Evolutionary conservation across 2,888 invertebrate genomes (phyloP).

Genomic region (Branchellion lobata): DNA sequence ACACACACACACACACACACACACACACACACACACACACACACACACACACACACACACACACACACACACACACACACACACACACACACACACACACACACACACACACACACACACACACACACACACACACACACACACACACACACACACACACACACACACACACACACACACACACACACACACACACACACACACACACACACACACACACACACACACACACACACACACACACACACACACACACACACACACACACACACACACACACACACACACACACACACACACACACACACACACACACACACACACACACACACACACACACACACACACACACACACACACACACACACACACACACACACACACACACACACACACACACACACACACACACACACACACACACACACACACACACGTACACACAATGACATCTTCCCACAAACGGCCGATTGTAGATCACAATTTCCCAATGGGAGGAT

Average conservation of each 20-base stretch:
- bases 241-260: slow-evolving; percentile 31
- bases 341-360: slow-evolving; percentile 22
- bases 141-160: slow-evolving; percentile 10
- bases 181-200: slow-evolving; percentile 30
- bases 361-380: slow-evolving; percentile 21
- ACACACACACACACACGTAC: slow-evolving; percentile 24
- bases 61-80: not conserved
- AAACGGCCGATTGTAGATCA: not conserved
- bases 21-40: not conserved
- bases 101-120: slow-evolving; percentile 22
- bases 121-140: slow-evolving; percentile 13
- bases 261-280: slow-evolving; percentile 28
- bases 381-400: slow-evolving; percentile 24
- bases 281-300: slow-evolving; percentile 15
- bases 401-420: slow-evolving; percentile 32
- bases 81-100: slow-evolving; percentile 6
- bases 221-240: slow-evolving; percentile 1
- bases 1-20: slow-evolving; percentile 13
- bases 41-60: not conserved
- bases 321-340: slow-evolving; percentile 25
- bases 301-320: slow-evolving; percentile 25
- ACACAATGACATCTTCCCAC: not conserved
- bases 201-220: slow-evolving; percentile 12
- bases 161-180: slow-evolving; percentile 29
- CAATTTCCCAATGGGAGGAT: too few species aligned